Evolutionary conservation across 2,797 vertebrate species (phyloP), one percentile per base, ranked within the genome.

Genomic region (Enteromius afrohamiltoni): DNA sequence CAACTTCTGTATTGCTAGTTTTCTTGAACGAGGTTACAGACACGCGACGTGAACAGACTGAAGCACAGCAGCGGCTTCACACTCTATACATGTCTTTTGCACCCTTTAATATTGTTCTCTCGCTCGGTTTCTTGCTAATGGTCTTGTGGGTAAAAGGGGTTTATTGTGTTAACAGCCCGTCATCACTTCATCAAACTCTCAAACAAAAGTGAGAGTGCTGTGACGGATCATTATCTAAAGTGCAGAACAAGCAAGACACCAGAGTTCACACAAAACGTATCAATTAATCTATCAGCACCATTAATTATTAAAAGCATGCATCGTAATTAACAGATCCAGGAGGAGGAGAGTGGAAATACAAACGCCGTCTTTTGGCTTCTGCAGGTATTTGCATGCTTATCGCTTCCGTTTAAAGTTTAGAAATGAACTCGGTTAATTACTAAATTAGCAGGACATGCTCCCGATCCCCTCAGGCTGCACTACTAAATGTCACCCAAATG

Each of bases 401-500:
- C 29, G n/a, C 78, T 49, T 37, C 84, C 53, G 45, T 77, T 82
- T 85, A 60, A 85, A 81, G 55, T 78, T 76, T 69, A 65, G 79
- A 73, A 85, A 82, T 71, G n/a, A 64, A 65, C 23, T 2, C 9
- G 21, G 74, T 69, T 85, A 82, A 85, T 85, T 65, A 55, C 79
- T 62, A 51, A 80, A 76, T 85, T 70, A 82, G 53, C 62, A 82
- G 79, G 79, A 76, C 84, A 82, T 51, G 70, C 42, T 53, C 64
- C 60, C 2, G 65, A 51, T 58, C 67, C 74, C 84, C 45, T 70
- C 74, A 13, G 67, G 74, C 79, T 23, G 6, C 53, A 11, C 42
- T 14, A 42, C 13, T 53, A 85, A 82, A 85, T 82, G 74, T 77
- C 84, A 82, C 65, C 73, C 51, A 81, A 85, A 85, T 81, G 74